phyloP scores from a whole-genome alignment of 2,113 vertebrate species.

The Vulpes lagopus region DNA sequence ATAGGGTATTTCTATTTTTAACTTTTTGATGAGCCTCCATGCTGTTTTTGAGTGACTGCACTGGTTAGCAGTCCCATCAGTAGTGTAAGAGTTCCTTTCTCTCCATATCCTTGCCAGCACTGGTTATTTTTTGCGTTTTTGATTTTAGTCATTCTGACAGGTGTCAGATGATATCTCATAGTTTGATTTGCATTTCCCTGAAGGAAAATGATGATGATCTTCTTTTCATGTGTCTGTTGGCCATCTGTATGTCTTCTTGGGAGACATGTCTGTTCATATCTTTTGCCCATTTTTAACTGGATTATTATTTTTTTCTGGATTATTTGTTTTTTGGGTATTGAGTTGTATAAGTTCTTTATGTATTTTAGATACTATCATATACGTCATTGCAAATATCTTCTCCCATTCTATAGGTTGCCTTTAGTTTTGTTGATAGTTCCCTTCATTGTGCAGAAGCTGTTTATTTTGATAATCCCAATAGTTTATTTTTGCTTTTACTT shows the following conservation, averaged over 20 bases:
- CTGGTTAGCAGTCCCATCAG: not conserved
- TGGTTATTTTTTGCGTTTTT: not conserved
- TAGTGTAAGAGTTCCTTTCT: not conserved
- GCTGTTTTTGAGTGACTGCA: not conserved
- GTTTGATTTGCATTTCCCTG: not conserved
- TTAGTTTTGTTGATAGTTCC: not conserved
- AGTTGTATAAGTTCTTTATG: not conserved
- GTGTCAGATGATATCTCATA: not conserved
- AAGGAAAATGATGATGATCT: not conserved
- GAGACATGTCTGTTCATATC: not conserved
- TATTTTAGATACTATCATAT: not conserved
- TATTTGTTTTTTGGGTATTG: not conserved
- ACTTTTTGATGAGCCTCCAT: not conserved
- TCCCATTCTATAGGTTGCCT: not conserved
- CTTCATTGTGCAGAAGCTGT: not conserved
- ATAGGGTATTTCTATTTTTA: not conserved
- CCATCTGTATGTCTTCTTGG: not conserved
- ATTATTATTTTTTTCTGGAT: not conserved
- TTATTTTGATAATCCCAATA: not conserved
- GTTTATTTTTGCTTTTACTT: not conserved
- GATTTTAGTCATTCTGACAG: not conserved
- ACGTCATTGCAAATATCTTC: not conserved
- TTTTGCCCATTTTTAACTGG: not conserved
- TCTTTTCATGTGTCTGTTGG: not conserved
- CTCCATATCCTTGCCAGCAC: not conserved